phyloP scores from a whole-genome alignment of 2,888 invertebrate species.

The Nomada flava region DNA sequence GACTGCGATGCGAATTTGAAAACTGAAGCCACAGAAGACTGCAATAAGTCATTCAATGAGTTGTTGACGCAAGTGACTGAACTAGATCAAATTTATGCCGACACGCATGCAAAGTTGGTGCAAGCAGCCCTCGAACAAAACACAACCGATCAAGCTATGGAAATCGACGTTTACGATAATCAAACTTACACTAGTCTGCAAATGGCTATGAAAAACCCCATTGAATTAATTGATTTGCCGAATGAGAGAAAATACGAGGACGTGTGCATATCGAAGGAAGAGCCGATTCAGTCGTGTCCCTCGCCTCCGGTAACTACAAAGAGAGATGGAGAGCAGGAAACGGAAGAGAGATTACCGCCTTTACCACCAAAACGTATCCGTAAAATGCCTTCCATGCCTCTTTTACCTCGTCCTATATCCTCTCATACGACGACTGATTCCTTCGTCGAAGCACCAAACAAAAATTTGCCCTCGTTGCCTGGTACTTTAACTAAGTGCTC shows the following conservation, averaged over 20 bases:
- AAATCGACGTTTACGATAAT: conserved; percentile 89
- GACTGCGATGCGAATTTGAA: conserved; percentile 62
- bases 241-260: conserved; percentile 86
- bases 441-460: conserved; percentile 84
- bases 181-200: conserved; percentile 94
- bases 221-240: conserved; percentile 86
- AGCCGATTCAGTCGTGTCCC: conserved; percentile 72
- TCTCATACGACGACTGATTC: conserved; percentile 66
- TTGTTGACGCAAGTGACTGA: conserved; percentile 92
- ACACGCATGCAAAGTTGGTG: conserved; percentile 87
- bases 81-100: conserved; percentile 92
- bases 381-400: conserved; percentile 82
- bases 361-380: conserved; percentile 91
- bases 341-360: conserved; percentile 89
- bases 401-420: conserved; percentile 77
- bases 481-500: conserved; percentile 86
- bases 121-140: conserved; percentile 71
- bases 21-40: conserved; percentile 63
- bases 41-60: conserved; percentile 88
- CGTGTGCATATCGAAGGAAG: conserved; percentile 85
- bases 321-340: conserved; percentile 85
- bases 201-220: conserved; percentile 93
- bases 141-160: conserved; percentile 82
- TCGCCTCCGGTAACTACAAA: conserved; percentile 79
- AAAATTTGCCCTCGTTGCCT: conserved; percentile 86